Percentiles rank a stretch among this genome's conserved stretches.
These are phyloP conservation scores for Pseudochromis fuscus DNA, from an alignment of 2,797 vertebrate species.

Conservation along the genomic window DNA sequence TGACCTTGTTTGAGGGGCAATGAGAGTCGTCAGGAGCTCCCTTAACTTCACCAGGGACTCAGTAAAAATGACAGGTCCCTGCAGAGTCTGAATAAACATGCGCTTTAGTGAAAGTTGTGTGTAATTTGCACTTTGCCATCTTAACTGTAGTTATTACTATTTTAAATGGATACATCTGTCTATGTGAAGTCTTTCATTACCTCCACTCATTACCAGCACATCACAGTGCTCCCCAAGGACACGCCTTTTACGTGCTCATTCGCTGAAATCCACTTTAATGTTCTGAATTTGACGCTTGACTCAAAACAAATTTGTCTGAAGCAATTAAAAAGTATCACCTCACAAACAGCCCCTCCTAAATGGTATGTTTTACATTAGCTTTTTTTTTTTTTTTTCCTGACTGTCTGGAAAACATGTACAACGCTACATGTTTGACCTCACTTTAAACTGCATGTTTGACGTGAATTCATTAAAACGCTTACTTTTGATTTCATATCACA, in stretches of 20 bases:
- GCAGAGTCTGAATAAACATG: constrained; percentile 82
- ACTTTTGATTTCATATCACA: constrained; percentile 52
- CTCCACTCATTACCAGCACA: constrained; percentile 87
- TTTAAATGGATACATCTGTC: constrained; percentile 91
- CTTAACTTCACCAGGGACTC: constrained; percentile 74
- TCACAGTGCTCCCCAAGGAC: constrained; percentile 85
- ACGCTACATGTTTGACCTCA: constrained; percentile 61
- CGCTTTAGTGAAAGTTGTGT: constrained; percentile 83
- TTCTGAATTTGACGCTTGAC: constrained; percentile 81
- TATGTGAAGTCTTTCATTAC: constrained; percentile 89
- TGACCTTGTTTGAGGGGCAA: constrained; percentile 85
- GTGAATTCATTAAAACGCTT: constrained; percentile 53
- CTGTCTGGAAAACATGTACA: constrained; percentile 52
- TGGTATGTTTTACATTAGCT: constrained; percentile 68
- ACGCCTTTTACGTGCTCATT: constrained; percentile 86
- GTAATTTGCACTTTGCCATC: constrained; percentile 88
- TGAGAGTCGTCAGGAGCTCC: constrained; percentile 72
- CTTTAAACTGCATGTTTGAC: constrained; percentile 52
- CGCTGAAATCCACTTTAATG: constrained; percentile 86
- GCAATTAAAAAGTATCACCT: constrained; percentile 88
- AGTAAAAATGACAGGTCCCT: constrained; percentile 80
- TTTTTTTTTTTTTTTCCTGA: too few relatives aligned
- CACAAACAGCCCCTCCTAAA: constrained; percentile 78
- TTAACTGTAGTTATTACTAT: constrained; percentile 89
- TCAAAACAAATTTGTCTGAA: constrained; percentile 89